Base-by-base conservation (phyloP, 2,888 invertebrate genomes). In the Colostygia pectinataria region DNA sequence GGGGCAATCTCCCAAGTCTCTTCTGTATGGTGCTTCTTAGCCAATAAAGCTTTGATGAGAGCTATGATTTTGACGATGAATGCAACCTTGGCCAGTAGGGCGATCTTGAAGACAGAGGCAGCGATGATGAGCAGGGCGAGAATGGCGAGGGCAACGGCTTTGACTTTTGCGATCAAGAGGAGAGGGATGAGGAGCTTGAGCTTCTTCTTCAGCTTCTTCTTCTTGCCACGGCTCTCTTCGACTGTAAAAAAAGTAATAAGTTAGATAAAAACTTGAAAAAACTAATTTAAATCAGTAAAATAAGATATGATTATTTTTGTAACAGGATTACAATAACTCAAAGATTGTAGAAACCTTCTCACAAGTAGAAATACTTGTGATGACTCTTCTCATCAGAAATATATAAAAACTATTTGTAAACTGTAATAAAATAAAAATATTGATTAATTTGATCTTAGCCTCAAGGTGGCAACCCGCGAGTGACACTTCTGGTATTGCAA, bases 61-160 rank as follows among this genome's bases (percentile, higher is more conserved):
- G 77, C 70, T 20, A 88, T 74, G 6, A 83, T 56, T 56, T 89
- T 89, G 59, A 83, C 78, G 28, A 90, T 75, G 58, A 96, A 92
- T 0, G 96, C 96, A 37, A 96, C 90, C 86, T 96, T 96, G 62
- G 95, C 94, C 28, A 96, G 88, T 39, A 95, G 70, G 12, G 95
- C 91, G 43, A 96, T 92, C 79, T 96, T 96, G 74, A 92, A 84
- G 39, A 95, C 90, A 37, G 96, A 89, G 15, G 94, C 88, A 5
- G 93, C 94, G 43, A 96, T 91, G 59, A 93, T 91, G 10, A 93
- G 91, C 8, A 96, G 74, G 28, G 94, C 82, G 5, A 94, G 63
- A 4, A 95, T 93, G 1, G 93, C 81, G 1, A 95, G 67, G 5
- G 93, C 93, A 48, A 94, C 84, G 51, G 95, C 81, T 68, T 95